Percentiles rank a stretch among this genome's conserved stretches.
phyloP scores from a whole-genome alignment of 2,888 invertebrate genomes.

The Rhingia rostrata region DNA sequence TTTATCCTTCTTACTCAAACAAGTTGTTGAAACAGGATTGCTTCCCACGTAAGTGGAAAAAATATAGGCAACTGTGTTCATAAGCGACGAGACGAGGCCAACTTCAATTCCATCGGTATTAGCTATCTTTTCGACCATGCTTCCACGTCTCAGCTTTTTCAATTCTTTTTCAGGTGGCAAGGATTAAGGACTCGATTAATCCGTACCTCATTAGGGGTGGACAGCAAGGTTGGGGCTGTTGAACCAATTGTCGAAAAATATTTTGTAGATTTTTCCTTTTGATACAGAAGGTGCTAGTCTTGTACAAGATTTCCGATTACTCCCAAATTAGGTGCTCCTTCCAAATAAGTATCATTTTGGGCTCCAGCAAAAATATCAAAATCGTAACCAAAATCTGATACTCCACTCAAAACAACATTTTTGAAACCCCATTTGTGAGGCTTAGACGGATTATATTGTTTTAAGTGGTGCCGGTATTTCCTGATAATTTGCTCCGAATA shows the following conservation, averaged over 20 bases:
- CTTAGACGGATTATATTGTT: too few relatives aligned
- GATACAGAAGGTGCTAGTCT: conserved; percentile 34
- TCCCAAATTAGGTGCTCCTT: conserved; percentile 76
- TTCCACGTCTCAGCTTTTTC: too few relatives aligned
- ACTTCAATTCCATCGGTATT: too few relatives aligned
- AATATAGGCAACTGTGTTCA: too few relatives aligned
- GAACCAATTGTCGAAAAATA: conserved; percentile 35
- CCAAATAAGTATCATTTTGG: conserved; percentile 75
- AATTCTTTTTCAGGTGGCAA: conserved; percentile 25
- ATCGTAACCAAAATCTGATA: conserved; percentile 79
- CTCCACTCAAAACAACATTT: too few relatives aligned
- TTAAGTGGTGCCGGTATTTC: conserved; percentile 57
- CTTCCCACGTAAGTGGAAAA: conserved; percentile 53
- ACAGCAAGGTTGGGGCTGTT: too few relatives aligned
- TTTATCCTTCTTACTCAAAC: conserved; percentile 57
- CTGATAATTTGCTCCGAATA: too few relatives aligned
- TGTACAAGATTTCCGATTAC: conserved; percentile 57
- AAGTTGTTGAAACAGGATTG: conserved; percentile 43
- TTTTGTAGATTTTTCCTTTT: conserved; percentile 13
- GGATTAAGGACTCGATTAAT: conserved; percentile 25
- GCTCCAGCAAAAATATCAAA: conserved; percentile 79
- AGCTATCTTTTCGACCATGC: too few relatives aligned
- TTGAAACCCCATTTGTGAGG: too few relatives aligned
- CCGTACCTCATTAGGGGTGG: conserved; percentile 44
- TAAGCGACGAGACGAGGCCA: too few relatives aligned